Evolutionary conservation across 1,140 invertebrate genomes (phyloP).

Genomic region (Drosophila fuyamai): DNA sequence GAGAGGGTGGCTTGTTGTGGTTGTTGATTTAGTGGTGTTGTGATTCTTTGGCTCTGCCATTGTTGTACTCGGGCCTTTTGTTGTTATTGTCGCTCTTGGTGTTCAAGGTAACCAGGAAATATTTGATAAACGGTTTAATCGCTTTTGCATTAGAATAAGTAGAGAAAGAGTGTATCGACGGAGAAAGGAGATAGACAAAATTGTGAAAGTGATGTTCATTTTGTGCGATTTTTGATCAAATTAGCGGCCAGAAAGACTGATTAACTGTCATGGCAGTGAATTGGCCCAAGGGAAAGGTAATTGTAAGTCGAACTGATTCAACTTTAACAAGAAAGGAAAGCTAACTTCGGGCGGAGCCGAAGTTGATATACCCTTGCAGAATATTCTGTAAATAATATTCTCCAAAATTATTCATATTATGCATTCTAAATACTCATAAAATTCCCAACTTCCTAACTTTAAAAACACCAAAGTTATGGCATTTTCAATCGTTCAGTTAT

Average conservation of each 20-base stretch:
- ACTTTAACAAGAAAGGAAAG: no score
- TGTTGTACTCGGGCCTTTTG: slow-evolving; percentile 51
- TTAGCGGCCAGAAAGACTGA: slow-evolving; percentile 39
- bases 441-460: no score
- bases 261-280: slow-evolving; percentile 28
- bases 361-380: no score
- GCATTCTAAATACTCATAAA: no score
- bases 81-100: slow-evolving; percentile 34
- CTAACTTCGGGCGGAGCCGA: no score
- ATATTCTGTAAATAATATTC: no score
- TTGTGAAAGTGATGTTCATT: slow-evolving; percentile 73
- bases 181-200: not conserved
- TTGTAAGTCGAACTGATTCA: slow-evolving; percentile 16
- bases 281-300: slow-evolving; percentile 50
- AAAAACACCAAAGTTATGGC: no score
- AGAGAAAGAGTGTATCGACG: slow-evolving; percentile 26
- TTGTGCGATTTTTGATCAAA: slow-evolving; percentile 55
- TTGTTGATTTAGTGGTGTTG: slow-evolving; percentile 78
- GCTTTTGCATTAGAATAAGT: slow-evolving; percentile 79
- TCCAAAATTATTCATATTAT: no score
- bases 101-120: slow-evolving; percentile 70
- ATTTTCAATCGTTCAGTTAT: no score
- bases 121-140: slow-evolving; percentile 78
- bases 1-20: slow-evolving; percentile 70
- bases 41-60: slow-evolving; percentile 74